Evolutionary conservation across 2,113 vertebrate genomes (phyloP).

Genomic region (Rhabdomys dilectus): DNA sequence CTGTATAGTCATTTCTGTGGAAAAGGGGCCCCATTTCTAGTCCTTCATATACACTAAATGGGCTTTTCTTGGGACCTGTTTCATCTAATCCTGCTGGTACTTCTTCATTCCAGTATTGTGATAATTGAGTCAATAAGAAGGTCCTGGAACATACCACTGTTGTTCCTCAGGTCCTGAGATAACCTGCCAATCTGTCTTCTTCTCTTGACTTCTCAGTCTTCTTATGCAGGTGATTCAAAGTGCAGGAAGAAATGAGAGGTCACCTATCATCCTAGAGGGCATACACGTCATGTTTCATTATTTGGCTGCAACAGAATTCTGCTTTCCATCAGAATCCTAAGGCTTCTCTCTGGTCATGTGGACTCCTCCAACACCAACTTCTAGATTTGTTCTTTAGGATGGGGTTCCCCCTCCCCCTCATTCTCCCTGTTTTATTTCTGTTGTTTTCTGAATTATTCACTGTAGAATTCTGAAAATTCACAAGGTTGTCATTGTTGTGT

Average conservation of each 20-base stretch:
- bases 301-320: neutral
- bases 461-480: neutral
- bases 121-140: neutral
- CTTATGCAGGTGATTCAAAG: neutral
- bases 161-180: neutral
- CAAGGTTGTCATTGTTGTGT: too few species aligned
- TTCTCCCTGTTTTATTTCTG: neutral
- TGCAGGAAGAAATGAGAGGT: neutral
- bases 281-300: neutral
- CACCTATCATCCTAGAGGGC: neutral
- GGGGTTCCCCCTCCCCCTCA: too few species aligned
- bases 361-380: neutral
- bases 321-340: neutral
- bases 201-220: neutral
- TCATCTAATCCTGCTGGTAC: neutral
- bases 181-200: neutral
- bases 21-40: neutral
- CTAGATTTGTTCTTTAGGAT: neutral
- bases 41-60: neutral
- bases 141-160: neutral
- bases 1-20: neutral
- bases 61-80: neutral
- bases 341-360: neutral
- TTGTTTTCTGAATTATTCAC: neutral
- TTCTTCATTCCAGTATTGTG: neutral